Conservation (phyloP, 2,888 invertebrate species). For the Noctua comes region DNA sequence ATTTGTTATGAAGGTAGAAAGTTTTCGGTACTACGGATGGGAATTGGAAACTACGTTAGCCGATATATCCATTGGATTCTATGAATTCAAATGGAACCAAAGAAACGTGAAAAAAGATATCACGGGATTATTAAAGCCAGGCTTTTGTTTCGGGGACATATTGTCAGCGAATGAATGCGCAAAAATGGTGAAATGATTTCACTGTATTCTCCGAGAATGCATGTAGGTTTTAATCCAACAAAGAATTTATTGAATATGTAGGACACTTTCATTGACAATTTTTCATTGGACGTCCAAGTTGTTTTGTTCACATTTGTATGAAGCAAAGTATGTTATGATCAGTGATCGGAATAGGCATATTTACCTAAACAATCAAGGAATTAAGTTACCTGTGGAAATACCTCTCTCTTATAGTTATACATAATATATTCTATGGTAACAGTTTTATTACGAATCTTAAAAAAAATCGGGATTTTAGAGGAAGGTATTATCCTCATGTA, state of each 20-base stretch:
- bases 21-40: conserved; percentile 19
- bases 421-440: neutral
- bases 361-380: neutral
- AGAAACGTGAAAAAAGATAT: conserved; percentile 6
- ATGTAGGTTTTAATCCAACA: conserved; percentile 9
- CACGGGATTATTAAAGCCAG: conserved; percentile 5
- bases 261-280: neutral
- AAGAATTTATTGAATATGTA: neutral
- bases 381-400: neutral
- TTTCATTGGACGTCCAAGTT: neutral
- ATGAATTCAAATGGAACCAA: conserved; percentile 18
- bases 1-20: conserved; percentile 44
- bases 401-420: neutral
- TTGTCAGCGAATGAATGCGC: neutral
- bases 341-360: neutral
- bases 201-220: neutral
- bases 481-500: neutral
- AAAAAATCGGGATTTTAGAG: neutral
- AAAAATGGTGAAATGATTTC: neutral
- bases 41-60: conserved; percentile 34
- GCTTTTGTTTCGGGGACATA: conserved; percentile 6
- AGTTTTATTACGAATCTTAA: neutral
- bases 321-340: neutral
- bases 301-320: neutral
- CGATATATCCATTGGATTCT: conserved; percentile 20